phyloP scores from a whole-genome alignment of 2,113 vertebrate species.

The Egretta garzetta region DNA sequence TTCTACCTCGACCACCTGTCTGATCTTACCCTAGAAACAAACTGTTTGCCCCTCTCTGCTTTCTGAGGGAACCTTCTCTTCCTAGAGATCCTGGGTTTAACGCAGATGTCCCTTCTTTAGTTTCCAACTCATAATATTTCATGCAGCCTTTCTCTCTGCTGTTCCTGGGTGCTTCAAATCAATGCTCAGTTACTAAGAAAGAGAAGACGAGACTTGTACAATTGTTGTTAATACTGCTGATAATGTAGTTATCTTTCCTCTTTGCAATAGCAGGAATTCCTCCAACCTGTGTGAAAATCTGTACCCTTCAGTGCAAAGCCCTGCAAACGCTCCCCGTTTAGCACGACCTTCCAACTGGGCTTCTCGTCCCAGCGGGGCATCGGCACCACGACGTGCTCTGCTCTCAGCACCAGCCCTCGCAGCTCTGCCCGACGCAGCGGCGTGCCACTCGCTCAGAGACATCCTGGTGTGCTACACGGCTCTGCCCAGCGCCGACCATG shows the following conservation, averaged over 20 bases:
- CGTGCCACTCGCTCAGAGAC: not conserved
- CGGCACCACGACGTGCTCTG: accelerated
- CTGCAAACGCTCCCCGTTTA: not conserved
- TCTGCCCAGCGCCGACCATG: accelerated
- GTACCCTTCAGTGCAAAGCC: not conserved
- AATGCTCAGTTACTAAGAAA: not conserved
- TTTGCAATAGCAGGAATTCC: not conserved
- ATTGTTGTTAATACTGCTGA: not conserved
- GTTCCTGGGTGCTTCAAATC: not conserved
- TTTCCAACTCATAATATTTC: not conserved
- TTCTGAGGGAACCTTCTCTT: not conserved
- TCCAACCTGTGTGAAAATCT: accelerated
- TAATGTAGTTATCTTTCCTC: not conserved
- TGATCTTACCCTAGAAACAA: not conserved
- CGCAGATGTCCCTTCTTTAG: not conserved
- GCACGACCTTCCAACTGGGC: not conserved
- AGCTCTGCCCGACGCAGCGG: not conserved
- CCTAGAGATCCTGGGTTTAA: not conserved
- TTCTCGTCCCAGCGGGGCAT: not conserved
- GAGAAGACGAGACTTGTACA: not conserved
- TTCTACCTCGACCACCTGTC: not conserved
- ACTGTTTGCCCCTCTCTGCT: not conserved
- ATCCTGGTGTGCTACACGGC: accelerated
- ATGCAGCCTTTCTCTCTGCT: not conserved
- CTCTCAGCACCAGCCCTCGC: not conserved